Base-by-base conservation (phyloP, 2,113 vertebrate genomes). In the Neopipo cinnamomea region DNA sequence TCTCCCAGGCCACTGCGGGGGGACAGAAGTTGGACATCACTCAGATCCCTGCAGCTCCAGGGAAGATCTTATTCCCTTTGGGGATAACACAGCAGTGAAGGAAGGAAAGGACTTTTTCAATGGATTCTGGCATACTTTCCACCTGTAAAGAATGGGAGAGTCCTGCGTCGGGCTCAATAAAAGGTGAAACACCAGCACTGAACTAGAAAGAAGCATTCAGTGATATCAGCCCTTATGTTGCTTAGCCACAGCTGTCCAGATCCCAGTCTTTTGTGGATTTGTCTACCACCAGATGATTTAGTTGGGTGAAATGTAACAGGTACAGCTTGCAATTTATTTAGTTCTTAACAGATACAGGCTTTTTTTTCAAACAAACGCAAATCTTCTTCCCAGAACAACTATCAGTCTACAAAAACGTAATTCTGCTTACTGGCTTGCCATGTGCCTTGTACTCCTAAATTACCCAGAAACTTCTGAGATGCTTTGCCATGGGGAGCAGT, bases 1-100 rank as follows among this genome's bases (percentile, higher is more conserved):
- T 2, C 16, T 33, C 6, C 12, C 47, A 61, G 78, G 41, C 41
- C 0, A 1, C 61, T 30, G 50, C 0, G 1, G 2, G 8, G 6
- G 37, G 42, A 42, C 31, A 62, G 42, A 73, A 70, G 35, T 24
- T 55, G 0, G 0, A 78, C 1, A 2, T 44, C 50, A 31, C 18
- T 42, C n/a, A 49, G 46, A 72, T 11, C 41, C 19, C 62, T 75
- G 14, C 33, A 88, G 33, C 33, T 71, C 27, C 58, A 84, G 37
- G 46, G 35, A 65, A 83, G 28, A 44, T 21, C 21, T 46, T 56
- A 50, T 8, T 78, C 44, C 37, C 28, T 28, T 35, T 67, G 37
- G 21, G 37, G 15, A 53, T 76, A 31, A 62, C 9, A 50, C 0
- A 2, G 22, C 5, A 56, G 14, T 58, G 23, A 92, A 75, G 33